Evolutionary conservation across 2,113 vertebrate species (phyloP).

Genomic region (Cyprinodon variegatus): DNA sequence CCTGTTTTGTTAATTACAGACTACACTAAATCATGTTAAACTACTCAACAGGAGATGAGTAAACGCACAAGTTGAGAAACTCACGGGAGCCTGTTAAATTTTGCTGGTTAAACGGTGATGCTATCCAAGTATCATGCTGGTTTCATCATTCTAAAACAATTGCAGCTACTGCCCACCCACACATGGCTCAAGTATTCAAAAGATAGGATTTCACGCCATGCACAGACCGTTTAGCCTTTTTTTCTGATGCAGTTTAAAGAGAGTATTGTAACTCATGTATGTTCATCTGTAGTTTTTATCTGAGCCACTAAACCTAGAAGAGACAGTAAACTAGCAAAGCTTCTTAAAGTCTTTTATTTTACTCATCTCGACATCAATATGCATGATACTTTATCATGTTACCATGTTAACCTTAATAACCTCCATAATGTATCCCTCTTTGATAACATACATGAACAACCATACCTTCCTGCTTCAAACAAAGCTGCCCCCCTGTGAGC

Average conservation of each 20-base stretch:
- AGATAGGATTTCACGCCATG: constrained; percentile 13
- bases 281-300: background rate
- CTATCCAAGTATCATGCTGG: constrained; percentile 14
- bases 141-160: constrained; percentile 17
- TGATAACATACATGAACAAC: background rate
- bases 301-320: background rate
- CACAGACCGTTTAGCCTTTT: constrained; percentile 11
- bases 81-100: background rate
- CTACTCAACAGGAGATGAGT: background rate
- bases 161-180: constrained; percentile 12
- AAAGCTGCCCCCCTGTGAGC: background rate
- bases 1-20: background rate
- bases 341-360: no score
- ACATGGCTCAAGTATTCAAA: constrained; percentile 23
- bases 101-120: constrained; percentile 13
- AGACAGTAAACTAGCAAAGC: no score
- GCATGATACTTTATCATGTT: background rate
- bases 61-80: background rate
- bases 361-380: background rate
- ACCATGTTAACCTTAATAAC: background rate
- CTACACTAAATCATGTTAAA: background rate
- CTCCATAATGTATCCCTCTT: background rate
- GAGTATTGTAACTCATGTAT: background rate
- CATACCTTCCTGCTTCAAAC: constrained; percentile 5
- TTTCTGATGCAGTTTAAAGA: constrained; percentile 10